Evolutionary conservation across 2,888 invertebrate genomes (phyloP), one percentile per base, ranked within the genome.

Genomic region (Xestia xanthographa): DNA sequence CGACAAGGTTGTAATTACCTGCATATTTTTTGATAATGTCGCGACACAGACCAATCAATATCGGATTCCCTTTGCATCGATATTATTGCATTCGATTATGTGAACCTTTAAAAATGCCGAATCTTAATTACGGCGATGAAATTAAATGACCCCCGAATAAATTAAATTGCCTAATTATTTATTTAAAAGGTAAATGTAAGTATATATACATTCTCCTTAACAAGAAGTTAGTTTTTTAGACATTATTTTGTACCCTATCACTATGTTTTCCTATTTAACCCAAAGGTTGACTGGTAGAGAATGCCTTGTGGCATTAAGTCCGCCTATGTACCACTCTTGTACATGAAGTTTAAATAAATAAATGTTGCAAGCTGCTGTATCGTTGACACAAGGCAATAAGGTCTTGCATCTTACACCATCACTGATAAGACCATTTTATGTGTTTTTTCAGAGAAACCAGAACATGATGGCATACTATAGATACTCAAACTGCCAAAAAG

Each of bases 41-140:
- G 80, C 79, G 84, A 83, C 76, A 79, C 87, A 77, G 38, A 74
- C 79, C 66, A 82, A 86, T 86, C 80, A 87, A 87, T 86, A 86
- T 78, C 53, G 65, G 75, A 67, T 29, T 83, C 72, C 67, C 76
- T 83, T 85, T 63, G 72, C 58, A 75, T 72, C 48, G 66, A 82
- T 82, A 77, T 81, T 71, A 88, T 67, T 81, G 76, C 80, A 80
- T 78, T 45, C 65, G 60, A 83, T 83, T 81, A 79, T 72, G 71
- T 71, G 62, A 63, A 74, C 75, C 78, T 72, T 72, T 72, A 77
- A 73, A 70, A 75, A 34, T 78, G 73, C 73, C 74, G 82, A 81
- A 66, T 69, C 70, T 76, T 85, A 85, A 87, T 80, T 76, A 74
- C 65, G 17, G 43, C 56, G 56, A 58, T 68, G 72, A 79, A 84